Evolutionary conservation across 2,888 invertebrate genomes (phyloP).

Genomic region (Hetaerina titia): DNA sequence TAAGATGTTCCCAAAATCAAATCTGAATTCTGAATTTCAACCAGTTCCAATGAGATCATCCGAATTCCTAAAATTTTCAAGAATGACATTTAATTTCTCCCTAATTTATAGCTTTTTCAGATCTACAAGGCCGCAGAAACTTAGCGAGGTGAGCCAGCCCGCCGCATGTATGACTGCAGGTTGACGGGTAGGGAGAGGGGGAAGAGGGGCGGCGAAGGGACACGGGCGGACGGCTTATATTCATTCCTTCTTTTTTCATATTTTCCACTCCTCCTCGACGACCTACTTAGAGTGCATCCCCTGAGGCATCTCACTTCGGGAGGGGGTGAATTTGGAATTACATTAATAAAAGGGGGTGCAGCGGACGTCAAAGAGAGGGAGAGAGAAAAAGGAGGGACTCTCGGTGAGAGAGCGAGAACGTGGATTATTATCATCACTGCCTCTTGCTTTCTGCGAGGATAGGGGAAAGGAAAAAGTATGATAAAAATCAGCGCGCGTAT

Average conservation of each 20-base stretch:
- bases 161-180: neutral
- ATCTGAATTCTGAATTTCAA: no score
- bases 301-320: neutral
- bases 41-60: neutral
- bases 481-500: neutral
- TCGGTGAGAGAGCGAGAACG: neutral
- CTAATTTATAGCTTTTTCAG: neutral
- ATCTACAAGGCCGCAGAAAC: neutral
- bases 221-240: neutral
- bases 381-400: no score
- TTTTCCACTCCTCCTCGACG: slow-evolving; percentile 20
- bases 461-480: neutral
- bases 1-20: no score
- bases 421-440: neutral
- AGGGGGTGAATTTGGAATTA: neutral
- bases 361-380: no score
- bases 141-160: neutral
- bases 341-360: no score
- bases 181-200: neutral
- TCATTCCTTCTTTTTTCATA: neutral
- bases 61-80: neutral
- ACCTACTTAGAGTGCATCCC: neutral
- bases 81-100: no score
- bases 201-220: neutral
- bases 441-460: neutral